Evolutionary conservation across 2,113 vertebrate species (phyloP).

Genomic region (Neogale vison): DNA sequence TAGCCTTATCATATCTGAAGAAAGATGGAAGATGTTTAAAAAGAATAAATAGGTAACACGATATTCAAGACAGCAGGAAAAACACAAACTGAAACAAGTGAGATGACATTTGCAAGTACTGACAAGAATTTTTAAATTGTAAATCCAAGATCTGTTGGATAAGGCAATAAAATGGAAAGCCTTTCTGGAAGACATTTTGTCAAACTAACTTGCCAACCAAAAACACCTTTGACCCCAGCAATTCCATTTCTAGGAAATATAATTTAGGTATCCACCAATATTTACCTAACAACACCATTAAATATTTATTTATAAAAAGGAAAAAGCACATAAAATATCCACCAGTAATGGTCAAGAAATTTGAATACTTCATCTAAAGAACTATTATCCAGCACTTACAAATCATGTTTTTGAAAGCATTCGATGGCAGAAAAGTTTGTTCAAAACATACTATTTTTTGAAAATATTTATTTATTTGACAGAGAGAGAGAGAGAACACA

Average conservation of each 20-base stretch:
- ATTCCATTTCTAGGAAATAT: background rate
- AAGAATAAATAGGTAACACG: background rate
- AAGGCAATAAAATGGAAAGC: background rate
- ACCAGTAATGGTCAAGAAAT: background rate
- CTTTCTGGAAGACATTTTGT: slow-evolving; percentile 19
- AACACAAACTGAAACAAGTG: background rate
- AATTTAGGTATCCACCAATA: background rate
- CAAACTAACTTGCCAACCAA: background rate
- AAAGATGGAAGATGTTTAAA: background rate
- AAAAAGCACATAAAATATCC: background rate
- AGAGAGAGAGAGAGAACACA: no score
- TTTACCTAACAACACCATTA: background rate
- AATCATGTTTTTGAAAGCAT: background rate
- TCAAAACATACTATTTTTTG: background rate
- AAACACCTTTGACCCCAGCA: background rate
- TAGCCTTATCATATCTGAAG: background rate
- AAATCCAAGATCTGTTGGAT: background rate
- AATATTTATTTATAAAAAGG: background rate
- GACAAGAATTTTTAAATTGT: background rate
- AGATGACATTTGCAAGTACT: background rate
- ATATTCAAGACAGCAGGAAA: background rate
- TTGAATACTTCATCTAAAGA: background rate
- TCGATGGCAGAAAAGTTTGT: background rate
- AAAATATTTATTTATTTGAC: no score
- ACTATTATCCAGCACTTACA: background rate